A percentile compares a stretch with the other conserved stretches of the same genome.
These are phyloP conservation scores for Oscheius myriophilus DNA, from an alignment of 2,888 invertebrate genomes.

Conservation along the genomic window DNA sequence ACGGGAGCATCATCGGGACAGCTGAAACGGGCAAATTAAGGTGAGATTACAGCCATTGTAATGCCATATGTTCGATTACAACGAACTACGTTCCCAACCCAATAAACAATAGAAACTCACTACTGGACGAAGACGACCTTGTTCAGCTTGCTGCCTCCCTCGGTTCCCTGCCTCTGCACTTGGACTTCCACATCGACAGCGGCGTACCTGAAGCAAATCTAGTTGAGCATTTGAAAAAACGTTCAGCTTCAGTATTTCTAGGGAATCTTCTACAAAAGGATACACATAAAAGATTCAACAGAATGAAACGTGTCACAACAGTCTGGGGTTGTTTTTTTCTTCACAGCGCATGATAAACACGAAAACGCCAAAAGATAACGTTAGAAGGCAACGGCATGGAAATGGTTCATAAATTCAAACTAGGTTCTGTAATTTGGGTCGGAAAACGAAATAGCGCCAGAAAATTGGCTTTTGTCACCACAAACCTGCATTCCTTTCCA, in stretches of 20 bases:
- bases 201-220: constrained; percentile 59
- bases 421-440: too few species aligned
- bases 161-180: constrained; percentile 70
- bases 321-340: too few species aligned
- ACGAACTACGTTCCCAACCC: not conserved
- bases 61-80: too few species aligned
- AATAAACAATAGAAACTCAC: constrained; percentile 49
- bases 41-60: too few species aligned
- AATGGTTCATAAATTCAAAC: too few species aligned
- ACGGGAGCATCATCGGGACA: constrained; percentile 71
- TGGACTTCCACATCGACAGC: constrained; percentile 70
- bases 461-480: too few species aligned
- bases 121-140: constrained; percentile 71
- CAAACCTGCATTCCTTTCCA: constrained; percentile 69
- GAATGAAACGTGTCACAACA: too few species aligned
- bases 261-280: too few species aligned
- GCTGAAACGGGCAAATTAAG: constrained; percentile 51
- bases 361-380: too few species aligned
- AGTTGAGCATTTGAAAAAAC: not conserved
- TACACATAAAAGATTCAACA: too few species aligned
- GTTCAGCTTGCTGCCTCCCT: constrained; percentile 65
- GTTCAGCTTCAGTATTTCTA: not conserved
- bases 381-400: too few species aligned
- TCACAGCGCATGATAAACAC: too few species aligned
- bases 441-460: not conserved